These are phyloP conservation scores for Oxycera nigricornis DNA, from an alignment of 2,888 invertebrate species.

Conservation along the genomic window DNA sequence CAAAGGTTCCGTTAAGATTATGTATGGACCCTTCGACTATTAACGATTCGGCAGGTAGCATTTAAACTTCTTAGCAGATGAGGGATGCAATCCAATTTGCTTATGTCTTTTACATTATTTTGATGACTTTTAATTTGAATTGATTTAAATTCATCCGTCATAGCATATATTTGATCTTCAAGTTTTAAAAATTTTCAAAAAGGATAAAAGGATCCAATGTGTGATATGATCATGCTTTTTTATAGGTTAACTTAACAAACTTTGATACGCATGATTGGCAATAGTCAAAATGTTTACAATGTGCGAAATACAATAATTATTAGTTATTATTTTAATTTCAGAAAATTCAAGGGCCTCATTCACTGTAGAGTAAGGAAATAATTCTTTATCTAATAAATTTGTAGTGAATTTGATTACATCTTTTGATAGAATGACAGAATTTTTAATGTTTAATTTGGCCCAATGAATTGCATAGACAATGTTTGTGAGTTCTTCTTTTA, in stretches of 20 bases:
- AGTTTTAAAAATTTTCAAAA: background rate
- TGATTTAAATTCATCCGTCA: background rate
- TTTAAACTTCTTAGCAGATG: background rate
- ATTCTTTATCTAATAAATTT: no score
- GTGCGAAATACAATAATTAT: background rate
- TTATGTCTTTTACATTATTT: slow-evolving; percentile 1
- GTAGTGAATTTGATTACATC: no score
- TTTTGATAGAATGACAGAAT: no score
- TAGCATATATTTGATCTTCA: background rate
- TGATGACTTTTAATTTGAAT: background rate
- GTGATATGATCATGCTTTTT: background rate
- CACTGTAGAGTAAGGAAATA: no score
- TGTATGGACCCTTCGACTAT: background rate
- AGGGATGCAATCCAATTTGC: background rate
- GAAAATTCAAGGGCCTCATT: no score
- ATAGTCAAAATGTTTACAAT: background rate
- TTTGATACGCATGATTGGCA: background rate
- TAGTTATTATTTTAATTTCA: no score
- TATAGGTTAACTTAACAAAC: background rate
- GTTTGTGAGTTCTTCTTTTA: no score
- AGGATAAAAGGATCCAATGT: no score
- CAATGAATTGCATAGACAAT: no score
- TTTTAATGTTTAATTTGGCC: no score
- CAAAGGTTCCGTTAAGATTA: background rate
- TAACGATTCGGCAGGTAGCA: background rate